Evolutionary conservation across 2,888 invertebrate species (phyloP), one percentile per base, ranked within the genome.

Genomic region (Napeogenes inachia): DNA sequence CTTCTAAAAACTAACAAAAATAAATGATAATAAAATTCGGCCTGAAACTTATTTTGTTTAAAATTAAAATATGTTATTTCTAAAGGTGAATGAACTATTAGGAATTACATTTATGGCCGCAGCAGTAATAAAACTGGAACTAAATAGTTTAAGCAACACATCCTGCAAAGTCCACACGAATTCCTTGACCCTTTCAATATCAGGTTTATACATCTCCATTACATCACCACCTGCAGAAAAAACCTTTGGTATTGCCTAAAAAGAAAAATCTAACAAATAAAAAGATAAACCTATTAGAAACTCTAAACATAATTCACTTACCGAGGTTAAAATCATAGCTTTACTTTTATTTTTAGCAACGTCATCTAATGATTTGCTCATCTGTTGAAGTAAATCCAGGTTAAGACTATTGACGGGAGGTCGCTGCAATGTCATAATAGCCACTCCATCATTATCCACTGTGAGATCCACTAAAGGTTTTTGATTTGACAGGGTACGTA

Each of bases 321-420:
- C 95, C n/a, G 97, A 97, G 55, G 96, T 96, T 64, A 97, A 80
- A 69, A 97, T 94, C 77, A 96, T 88, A 57, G 95, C 97, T 70
- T 91, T 92, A 57, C 93, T 91, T 71, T 93, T 93, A 68, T 94
- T 93, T 65, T 93, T 93, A 59, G 93, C 92, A 2, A 95, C 87
- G 71, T 94, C 92, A 71, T 92, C 92, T 2, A 97, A 80, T 0
- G 94, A 87, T 64, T 91, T 89, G 54, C 87, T 91, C 4, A 97
- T 79, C 59, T 93, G 94, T 60, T 91, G 89, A 13, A 96, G 77
- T 13, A 96, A 81, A 30, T 96, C 95, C 42, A 94, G 83, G 78
- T 95, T 97, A 4, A 97, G 88, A 61, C 95, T 93, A 86, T 97
- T 97, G 0, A 97, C 97, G 4, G 97, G 97, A 6, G 93, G 89